A percentile compares a stretch with the other conserved stretches of the same genome.
These are phyloP conservation scores for Drosophila kikkawai DNA, from an alignment of 1,140 invertebrate species.

Conservation along the genomic window DNA sequence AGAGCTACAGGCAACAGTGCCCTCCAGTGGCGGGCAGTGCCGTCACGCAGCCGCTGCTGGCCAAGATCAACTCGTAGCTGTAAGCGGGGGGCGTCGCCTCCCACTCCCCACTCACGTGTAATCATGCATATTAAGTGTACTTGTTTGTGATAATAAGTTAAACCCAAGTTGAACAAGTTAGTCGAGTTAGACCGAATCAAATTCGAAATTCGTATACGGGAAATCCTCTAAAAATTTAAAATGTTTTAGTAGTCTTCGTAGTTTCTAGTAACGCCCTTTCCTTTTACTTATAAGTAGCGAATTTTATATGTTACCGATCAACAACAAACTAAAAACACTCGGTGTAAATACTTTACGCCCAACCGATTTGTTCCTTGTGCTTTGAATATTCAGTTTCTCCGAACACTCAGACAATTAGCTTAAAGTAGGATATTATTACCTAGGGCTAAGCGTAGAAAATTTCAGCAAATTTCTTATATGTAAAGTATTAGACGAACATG, in stretches of 20 bases:
- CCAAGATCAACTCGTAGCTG: conserved; percentile 79
- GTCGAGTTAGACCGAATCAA: conserved; percentile 42
- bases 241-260: conserved; percentile 17
- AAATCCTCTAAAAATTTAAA: conserved; percentile 25
- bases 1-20: conserved; percentile 70
- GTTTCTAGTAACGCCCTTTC: conserved; percentile 17
- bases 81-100: conserved; percentile 29
- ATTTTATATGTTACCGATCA: conserved; percentile 44
- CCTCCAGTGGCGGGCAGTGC: conserved; percentile 37
- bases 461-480: conserved; percentile 33
- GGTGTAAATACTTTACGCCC: conserved; percentile 39
- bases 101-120: conserved; percentile 45
- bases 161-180: conserved; percentile 75
- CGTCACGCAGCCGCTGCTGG: conserved; percentile 77
- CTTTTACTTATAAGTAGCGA: conserved; percentile 46
- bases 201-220: conserved; percentile 53
- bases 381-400: conserved; percentile 52
- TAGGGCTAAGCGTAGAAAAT: conserved; percentile 32
- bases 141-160: conserved; percentile 80
- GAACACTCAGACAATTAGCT: conserved; percentile 45
- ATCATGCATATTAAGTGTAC: conserved; percentile 74
- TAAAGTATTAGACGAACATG: conserved; percentile 65
- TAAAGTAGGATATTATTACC: conserved; percentile 23
- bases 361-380: conserved; percentile 55
- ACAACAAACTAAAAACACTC: conserved; percentile 21